Base-by-base conservation (phyloP, 2,113 vertebrate species). In the Antechinus stuartii region DNA sequence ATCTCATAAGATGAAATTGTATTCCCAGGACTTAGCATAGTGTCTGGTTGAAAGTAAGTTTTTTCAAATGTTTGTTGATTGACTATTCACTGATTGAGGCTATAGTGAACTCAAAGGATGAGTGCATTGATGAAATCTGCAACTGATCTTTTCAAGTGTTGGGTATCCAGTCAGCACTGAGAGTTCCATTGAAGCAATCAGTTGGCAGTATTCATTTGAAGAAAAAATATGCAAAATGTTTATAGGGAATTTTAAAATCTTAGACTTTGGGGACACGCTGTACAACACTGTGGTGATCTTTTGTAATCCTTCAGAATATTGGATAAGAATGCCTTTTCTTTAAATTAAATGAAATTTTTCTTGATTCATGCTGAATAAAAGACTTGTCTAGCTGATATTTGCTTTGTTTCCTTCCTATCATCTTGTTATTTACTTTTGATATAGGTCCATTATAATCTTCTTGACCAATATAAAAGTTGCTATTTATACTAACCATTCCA, bases 401-500 rank as follows among this genome's bases (percentile, higher is more conserved):
- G 22, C 22, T n/a, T 5, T 55, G 42, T 95, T 93, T 93, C 35
- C 89, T 90, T 95, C 91, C 30, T 97, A 92, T 96, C 90, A 23
- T 0, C 54, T 9, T 97, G 50, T 97, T 96, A 97, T 49, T 92
- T 97, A 96, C 46, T 95, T 24, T 14, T 92, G 23, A 97, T 89
- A 95, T 35, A 90, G 47, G 46, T 35, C 94, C 94, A 93, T 96
- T 97, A 97, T 92, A 49, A 61, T 96, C 97, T 98, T 89, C 94
- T 94, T 90, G 90, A 90, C 46, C 49, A 93, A 95, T 97, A 92
- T 89, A 93, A 97, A 98, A 93, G 46, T 92, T 96, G 93, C 56
- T 97, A 95, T 95, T 98, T 97, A 97, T 94, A 96, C 22, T 97
- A 95, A 95, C 68, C 91, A 96, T 97, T 97, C 93, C 93, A 96